These are phyloP conservation scores for Stegostoma tigrinum DNA, from an alignment of 2,113 vertebrate genomes.

Conservation along the genomic window DNA sequence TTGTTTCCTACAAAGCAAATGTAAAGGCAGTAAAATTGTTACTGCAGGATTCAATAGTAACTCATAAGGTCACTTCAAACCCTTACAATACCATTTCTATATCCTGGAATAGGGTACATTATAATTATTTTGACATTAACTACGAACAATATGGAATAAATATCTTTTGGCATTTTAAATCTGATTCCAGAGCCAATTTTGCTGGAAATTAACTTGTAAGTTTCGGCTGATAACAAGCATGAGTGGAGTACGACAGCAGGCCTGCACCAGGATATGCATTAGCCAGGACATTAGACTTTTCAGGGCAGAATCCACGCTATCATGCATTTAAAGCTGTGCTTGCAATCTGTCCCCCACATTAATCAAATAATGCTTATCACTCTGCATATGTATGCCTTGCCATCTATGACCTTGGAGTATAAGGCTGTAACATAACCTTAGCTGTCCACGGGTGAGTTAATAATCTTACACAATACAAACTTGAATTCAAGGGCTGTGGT, in stretches of 20 bases:
- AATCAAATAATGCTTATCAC: slow-evolving; percentile 41
- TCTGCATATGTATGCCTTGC: slow-evolving; percentile 38
- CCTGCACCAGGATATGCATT: neutral
- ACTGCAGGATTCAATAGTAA: neutral
- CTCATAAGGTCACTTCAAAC: neutral
- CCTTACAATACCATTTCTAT: neutral
- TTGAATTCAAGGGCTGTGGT: slow-evolving; percentile 25
- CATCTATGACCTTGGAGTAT: slow-evolving; percentile 38
- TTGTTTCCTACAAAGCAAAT: neutral
- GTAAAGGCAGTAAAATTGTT: neutral
- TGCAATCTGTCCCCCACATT: slow-evolving; percentile 42
- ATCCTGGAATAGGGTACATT: neutral
- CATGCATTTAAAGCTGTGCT: slow-evolving; percentile 39
- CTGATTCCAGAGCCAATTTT: neutral
- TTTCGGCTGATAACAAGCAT: neutral
- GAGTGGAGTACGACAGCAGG: slow-evolving; percentile 43
- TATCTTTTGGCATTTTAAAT: slow-evolving; percentile 9
- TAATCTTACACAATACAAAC: slow-evolving; percentile 31
- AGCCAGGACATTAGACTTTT: slow-evolving; percentile 35
- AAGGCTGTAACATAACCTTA: slow-evolving; percentile 31
- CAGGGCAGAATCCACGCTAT: slow-evolving; percentile 39
- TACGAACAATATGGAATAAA: neutral
- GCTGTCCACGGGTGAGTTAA: slow-evolving; percentile 19
- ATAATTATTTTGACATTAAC: slow-evolving; percentile 21
- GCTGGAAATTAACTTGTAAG: neutral